Evolutionary conservation across 64 coral and sea anemone species (phyloP).

Genomic region (Platygyra sinensis): DNA sequence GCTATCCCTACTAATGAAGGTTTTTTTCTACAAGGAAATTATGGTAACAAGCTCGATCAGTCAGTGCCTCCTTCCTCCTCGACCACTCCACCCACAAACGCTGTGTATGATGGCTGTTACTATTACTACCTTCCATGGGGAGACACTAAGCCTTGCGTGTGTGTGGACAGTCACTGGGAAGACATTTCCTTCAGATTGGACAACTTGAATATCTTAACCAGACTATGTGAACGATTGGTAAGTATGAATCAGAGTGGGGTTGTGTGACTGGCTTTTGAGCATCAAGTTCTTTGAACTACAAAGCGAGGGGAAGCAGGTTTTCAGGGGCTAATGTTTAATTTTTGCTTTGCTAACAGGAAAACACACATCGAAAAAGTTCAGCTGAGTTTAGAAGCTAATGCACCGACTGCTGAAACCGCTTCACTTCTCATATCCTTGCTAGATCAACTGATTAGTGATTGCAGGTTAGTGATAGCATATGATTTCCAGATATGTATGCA

Average conservation of each 20-base stretch:
- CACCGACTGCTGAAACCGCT: constrained; percentile 88
- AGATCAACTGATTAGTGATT: constrained; percentile 90
- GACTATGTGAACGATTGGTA: constrained; percentile 94
- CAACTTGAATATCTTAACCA: constrained; percentile 81
- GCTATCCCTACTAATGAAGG: neutral
- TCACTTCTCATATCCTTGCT: constrained; percentile 87
- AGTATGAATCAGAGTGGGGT: constrained; percentile 17
- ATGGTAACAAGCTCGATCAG: constrained; percentile 96
- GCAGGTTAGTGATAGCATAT: constrained; percentile 61
- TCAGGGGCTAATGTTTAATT: neutral
- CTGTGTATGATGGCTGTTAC: constrained; percentile 95
- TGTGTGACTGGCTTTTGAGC: too few species aligned
- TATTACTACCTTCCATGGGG: constrained; percentile 99
- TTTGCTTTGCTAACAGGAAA: constrained; percentile 53
- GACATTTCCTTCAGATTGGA: constrained; percentile 93
- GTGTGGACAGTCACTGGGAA: constrained; percentile 99
- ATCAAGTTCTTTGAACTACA: too few species aligned
- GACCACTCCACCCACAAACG: constrained; percentile 94
- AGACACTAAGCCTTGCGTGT: constrained; percentile 96
- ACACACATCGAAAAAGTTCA: constrained; percentile 83
- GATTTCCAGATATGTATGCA: too few species aligned
- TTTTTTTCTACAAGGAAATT: constrained; percentile 71
- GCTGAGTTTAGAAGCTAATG: constrained; percentile 79
- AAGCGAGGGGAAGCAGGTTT: too few species aligned
- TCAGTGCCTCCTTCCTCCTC: constrained; percentile 97